phyloP scores from a whole-genome alignment of 2,888 invertebrate genomes.

The Leucoptera coffeella region DNA sequence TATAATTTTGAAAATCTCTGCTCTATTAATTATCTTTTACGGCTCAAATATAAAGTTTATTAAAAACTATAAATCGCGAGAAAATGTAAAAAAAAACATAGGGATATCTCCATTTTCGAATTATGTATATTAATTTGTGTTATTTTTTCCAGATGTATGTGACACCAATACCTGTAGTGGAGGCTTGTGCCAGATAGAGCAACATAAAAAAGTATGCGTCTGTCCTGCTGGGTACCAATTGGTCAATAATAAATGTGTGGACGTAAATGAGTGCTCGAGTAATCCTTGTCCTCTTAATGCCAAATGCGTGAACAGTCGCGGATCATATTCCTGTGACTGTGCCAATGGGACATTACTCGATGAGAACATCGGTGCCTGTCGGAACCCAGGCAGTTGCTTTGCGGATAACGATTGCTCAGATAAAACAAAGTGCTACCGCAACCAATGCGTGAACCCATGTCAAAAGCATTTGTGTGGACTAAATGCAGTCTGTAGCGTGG shows the following conservation, averaged over 20 bases:
- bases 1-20: no score
- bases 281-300: constrained; percentile 78
- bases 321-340: constrained; percentile 73
- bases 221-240: constrained; percentile 72
- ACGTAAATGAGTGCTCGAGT: constrained; percentile 72
- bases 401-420: constrained; percentile 74
- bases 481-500: constrained; percentile 68
- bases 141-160: constrained; percentile 63
- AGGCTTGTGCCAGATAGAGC: constrained; percentile 67
- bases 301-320: constrained; percentile 70
- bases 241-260: constrained; percentile 62
- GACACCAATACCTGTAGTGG: constrained; percentile 72
- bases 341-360: constrained; percentile 76
- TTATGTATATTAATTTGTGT: no score
- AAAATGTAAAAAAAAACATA: not conserved
- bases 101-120: no score
- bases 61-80: not conserved
- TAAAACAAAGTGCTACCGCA: constrained; percentile 67
- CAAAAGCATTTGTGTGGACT: constrained; percentile 63
- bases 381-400: constrained; percentile 76
- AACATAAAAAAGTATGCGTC: constrained; percentile 67
- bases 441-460: constrained; percentile 75
- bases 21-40: no score
- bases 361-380: constrained; percentile 64
- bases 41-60: no score